Evolutionary conservation across 92 coral and sea anemone genomes (phyloP), one percentile per base, ranked within the genome.

Genomic region (Heliopora coerulea): DNA sequence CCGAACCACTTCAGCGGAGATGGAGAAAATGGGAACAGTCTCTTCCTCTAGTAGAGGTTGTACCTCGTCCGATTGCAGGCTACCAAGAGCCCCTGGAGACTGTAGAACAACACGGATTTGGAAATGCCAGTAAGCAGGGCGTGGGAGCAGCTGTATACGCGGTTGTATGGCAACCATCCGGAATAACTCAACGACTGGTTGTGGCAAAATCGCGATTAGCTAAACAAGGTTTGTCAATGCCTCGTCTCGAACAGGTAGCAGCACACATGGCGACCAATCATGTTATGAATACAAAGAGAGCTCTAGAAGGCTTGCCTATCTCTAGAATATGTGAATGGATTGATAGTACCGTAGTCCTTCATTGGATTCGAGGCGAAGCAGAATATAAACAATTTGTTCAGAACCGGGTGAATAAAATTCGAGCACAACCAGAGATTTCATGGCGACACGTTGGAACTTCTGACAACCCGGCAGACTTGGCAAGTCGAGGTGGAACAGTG

Each of bases 121-220:
- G 73, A 24, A 80, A 72, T 40, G 80, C 73, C 20, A 72, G 80
- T 20, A 27, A 42, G 7, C 49, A 30, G 13, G 69, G 80, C 32
- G 79, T 77, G 23, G 66, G 75, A 39, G 79, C 83, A 48, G 78
- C 81, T 10, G 84, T 79, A 28, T 84, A 84, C 72, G 78, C 78
- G 31, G 84, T 79, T 40, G 65, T 79, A 29, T 29, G 78, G 54
- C 88, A 79, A n/a, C 32, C 40, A 27, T 68, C 80, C 26, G 75
- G 83, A 28, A 70, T 79, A 8, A 83, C 58, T 40, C 83, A 83
- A 14, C 78, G 65, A 48, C 79, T 83, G 44, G 78, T 79, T 21
- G 77, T 75, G 24, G 72, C 70, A 1, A 73, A 73, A 54, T 65
- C 65, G 30, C 27, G 79, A 27, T 24, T 73, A 13, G 79, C 79